Evolutionary conservation across 2,888 invertebrate species (phyloP), one percentile per base, ranked within the genome.

Genomic region (Troilus luridus): DNA sequence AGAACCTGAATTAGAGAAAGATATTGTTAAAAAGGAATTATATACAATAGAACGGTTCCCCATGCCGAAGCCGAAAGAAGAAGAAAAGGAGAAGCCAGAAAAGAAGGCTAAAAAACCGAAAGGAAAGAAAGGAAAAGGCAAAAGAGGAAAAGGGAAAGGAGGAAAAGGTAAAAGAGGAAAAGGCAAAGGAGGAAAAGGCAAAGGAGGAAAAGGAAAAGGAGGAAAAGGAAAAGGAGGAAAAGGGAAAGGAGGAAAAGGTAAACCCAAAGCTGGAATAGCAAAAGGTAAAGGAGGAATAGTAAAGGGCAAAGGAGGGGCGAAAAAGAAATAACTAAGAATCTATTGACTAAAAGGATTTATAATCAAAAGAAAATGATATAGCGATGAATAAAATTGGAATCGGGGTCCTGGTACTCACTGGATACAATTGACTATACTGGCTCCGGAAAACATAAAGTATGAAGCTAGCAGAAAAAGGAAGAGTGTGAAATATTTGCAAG

Each of bases 21-120:
- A 54, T 27, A 54, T n/a, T 54, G 3, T 89, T 10, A 89, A 89
- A 89, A 64, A 62, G 54, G 89, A 89, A n/a, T n/a, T 89, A 41
- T 24, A 21, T 19, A 67, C 60, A 14, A n/a, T 89, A 24, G 89
- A 89, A 67, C 67, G 89, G 10, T 64, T 27, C 54, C 89, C n/a
- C 1, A 60, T 54, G 12, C 89, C 89, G 54, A 64, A 62, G 14
- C 60, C 67, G 64, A 27, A 9, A 14, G 41, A 19, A 54, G 64
- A 41, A 54, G 41, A 24, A n/a, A 89, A 89, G n/a, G 12, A 67
- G 62, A 19, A 21, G 6, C 0, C 0, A 59, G 17, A 67, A 27
- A 90, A 90, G 77, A 67, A 54, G 27, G n/a, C 41, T 2, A 72
- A 89, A 54, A 56, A 56, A 19, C 27, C 27, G 41, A 41, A 3